These are phyloP conservation scores for Julus scandinavius DNA, from an alignment of 2,888 invertebrate genomes.

Conservation along the genomic window DNA sequence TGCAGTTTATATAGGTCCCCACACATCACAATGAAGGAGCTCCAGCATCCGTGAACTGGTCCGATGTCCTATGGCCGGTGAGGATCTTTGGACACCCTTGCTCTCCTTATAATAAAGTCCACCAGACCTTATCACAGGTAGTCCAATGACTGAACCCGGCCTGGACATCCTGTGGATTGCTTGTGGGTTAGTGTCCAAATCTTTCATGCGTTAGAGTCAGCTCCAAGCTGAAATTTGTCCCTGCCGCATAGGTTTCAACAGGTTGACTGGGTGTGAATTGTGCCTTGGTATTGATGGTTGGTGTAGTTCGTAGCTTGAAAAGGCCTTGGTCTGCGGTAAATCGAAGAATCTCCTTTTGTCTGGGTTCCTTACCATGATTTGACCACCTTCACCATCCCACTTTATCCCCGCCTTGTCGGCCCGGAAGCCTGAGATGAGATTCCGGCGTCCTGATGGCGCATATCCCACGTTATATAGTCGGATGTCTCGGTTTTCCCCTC, in stretches of 20 bases:
- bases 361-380: background rate
- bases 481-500: background rate
- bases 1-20: background rate
- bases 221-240: too few relatives aligned
- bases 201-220: too few relatives aligned
- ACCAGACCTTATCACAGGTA: background rate
- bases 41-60: background rate
- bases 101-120: background rate
- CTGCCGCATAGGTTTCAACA: too few relatives aligned
- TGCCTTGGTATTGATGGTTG: too few relatives aligned
- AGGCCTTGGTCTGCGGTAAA: background rate
- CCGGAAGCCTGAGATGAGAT: too few relatives aligned
- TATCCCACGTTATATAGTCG: background rate
- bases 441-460: background rate
- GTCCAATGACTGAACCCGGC: background rate
- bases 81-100: background rate
- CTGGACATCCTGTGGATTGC: too few relatives aligned
- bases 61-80: background rate
- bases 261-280: too few relatives aligned
- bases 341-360: background rate
- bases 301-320: background rate
- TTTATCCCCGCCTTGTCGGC: background rate
- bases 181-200: too few relatives aligned
- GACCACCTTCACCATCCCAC: background rate
- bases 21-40: background rate